Evolutionary conservation across 2,888 invertebrate species (phyloP).

Genomic region (Epinotia nisella): DNA sequence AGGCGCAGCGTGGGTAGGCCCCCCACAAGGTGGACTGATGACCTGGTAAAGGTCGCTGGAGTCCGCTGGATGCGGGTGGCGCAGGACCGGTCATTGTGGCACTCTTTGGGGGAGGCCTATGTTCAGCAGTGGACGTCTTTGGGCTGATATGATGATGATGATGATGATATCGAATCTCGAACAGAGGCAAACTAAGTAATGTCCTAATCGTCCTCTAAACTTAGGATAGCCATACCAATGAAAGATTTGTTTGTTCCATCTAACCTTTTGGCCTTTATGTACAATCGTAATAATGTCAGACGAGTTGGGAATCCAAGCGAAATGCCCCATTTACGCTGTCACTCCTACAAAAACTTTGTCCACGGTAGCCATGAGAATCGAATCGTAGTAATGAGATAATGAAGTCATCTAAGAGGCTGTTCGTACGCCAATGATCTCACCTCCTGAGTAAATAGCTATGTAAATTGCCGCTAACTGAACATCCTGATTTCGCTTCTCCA

Average conservation of each 20-base stretch:
- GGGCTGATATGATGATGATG: no score
- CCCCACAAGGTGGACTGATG: no score
- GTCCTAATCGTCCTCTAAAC: neutral
- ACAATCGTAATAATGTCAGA: conserved; percentile 2
- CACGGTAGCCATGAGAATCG: conserved; percentile 22
- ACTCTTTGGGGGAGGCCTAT: no score
- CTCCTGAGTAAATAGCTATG: conserved; percentile 58
- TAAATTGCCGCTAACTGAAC: conserved; percentile 68
- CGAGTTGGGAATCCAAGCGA: conserved; percentile 6
- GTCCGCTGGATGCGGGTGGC: no score
- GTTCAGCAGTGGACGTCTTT: no score
- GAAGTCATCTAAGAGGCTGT: conserved; percentile 48
- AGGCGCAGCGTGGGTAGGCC: no score
- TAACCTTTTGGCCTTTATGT: conserved; percentile 3
- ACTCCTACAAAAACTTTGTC: neutral
- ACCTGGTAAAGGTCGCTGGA: no score
- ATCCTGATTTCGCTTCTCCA: conserved; percentile 55
- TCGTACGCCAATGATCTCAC: conserved; percentile 66
- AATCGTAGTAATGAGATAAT: conserved; percentile 28
- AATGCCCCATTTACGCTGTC: conserved; percentile 17
- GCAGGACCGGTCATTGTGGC: no score
- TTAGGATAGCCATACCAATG: neutral
- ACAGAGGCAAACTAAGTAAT: neutral
- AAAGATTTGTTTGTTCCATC: conserved; percentile 11
- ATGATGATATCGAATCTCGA: no score